Conservation (phyloP, 2,888 invertebrate genomes). For the Eurois occulta region DNA sequence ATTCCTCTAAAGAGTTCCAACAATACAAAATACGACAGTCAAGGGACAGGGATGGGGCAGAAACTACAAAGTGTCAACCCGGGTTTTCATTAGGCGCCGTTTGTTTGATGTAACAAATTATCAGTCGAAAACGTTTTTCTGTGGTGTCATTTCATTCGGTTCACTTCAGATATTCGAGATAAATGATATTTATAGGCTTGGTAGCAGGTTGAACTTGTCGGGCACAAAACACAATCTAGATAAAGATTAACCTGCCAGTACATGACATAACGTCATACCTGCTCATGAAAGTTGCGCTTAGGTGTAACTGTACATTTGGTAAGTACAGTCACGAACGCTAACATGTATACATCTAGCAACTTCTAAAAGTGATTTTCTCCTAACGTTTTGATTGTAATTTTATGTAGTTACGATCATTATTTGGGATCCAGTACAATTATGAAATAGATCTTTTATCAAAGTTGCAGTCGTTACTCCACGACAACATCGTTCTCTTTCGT, state of each 20-base stretch:
- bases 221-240: not conserved
- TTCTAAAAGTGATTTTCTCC: too few species aligned
- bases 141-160: not conserved
- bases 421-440: too few species aligned
- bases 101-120: constrained; percentile 27
- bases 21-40: not conserved
- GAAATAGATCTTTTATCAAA: too few species aligned
- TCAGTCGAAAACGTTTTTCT: not conserved
- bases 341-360: too few species aligned
- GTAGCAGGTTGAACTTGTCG: not conserved
- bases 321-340: too few species aligned
- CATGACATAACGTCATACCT: not conserved
- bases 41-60: constrained; percentile 9
- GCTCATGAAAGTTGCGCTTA: not conserved
- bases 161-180: not conserved
- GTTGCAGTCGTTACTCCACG: too few species aligned
- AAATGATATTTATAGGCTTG: not conserved
- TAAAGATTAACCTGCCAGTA: not conserved
- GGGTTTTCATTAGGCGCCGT: constrained; percentile 13
- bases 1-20: not conserved
- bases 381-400: too few species aligned
- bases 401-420: too few species aligned
- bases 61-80: constrained; percentile 8
- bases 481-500: too few species aligned
- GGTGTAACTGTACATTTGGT: too few species aligned